These are phyloP conservation scores for Escarpia spicata DNA, from an alignment of 2,888 invertebrate species.

Conservation along the genomic window DNA sequence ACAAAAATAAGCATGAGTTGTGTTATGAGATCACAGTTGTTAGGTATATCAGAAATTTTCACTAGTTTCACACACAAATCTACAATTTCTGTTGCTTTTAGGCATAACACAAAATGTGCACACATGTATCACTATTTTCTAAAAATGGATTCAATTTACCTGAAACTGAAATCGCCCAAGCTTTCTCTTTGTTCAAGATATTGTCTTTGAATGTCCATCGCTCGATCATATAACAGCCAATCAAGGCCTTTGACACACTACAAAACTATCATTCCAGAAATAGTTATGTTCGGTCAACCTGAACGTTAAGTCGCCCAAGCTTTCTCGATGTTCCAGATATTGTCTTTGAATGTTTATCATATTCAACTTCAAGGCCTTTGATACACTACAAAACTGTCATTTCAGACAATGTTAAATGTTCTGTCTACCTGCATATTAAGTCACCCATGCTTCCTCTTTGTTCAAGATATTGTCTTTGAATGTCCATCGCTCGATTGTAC, in stretches of 20 bases:
- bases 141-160: not conserved
- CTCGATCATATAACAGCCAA: slow-evolving; percentile 46
- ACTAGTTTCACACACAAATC: not conserved
- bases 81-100: not conserved
- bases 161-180: not conserved
- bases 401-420: not conserved
- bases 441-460: not conserved
- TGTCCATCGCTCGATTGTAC: slow-evolving; percentile 46
- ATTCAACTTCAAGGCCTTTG: no score
- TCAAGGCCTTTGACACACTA: slow-evolving; percentile 52
- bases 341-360: no score
- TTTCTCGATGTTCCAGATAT: no score
- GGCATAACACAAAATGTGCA: not conserved
- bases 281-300: no score
- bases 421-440: not conserved
- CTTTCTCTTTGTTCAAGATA: not conserved
- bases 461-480: slow-evolving; percentile 40
- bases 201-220: slow-evolving; percentile 44
- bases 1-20: not conserved
- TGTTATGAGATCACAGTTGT: not conserved
- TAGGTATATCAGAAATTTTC: not conserved
- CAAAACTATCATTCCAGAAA: slow-evolving; percentile 36
- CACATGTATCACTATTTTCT: not conserved
- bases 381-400: not conserved
- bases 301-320: no score